Conservation (phyloP, 2,113 vertebrate species). For the Ameiurus melas region DNA sequence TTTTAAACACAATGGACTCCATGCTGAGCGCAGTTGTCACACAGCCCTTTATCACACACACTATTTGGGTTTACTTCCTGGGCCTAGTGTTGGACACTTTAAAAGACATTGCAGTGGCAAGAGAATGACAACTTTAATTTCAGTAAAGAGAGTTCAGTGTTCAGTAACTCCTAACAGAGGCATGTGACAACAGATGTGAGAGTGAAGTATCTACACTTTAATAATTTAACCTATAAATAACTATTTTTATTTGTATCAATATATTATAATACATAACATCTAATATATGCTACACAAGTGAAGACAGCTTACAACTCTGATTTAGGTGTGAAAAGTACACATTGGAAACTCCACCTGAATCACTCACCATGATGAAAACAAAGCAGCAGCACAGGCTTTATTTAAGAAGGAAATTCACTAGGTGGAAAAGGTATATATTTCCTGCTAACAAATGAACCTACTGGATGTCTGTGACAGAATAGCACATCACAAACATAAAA, state of each 20-base stretch:
- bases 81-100: slow-evolving; percentile 43
- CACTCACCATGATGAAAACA: neutral
- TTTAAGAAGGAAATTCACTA: slow-evolving; percentile 2
- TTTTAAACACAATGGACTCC: slow-evolving; percentile 52
- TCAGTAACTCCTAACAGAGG: neutral
- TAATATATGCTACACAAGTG: neutral
- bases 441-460: slow-evolving; percentile 4
- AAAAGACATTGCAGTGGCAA: slow-evolving; percentile 21
- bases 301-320: neutral
- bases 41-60: slow-evolving; percentile 54
- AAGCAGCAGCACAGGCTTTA: neutral
- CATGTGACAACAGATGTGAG: neutral
- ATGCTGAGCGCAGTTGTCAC: slow-evolving; percentile 54
- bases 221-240: neutral
- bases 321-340: neutral
- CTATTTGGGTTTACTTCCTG: slow-evolving; percentile 56
- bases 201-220: neutral
- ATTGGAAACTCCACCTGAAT: neutral
- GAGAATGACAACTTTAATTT: slow-evolving; percentile 8
- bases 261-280: neutral
- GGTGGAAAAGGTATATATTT: slow-evolving; percentile 10
- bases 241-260: neutral
- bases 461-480: slow-evolving; percentile 30
- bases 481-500: slow-evolving; percentile 28
- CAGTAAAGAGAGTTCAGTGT: neutral